phyloP scores from a whole-genome alignment of 1,140 invertebrate genomes.

The Plodia interpunctella region DNA sequence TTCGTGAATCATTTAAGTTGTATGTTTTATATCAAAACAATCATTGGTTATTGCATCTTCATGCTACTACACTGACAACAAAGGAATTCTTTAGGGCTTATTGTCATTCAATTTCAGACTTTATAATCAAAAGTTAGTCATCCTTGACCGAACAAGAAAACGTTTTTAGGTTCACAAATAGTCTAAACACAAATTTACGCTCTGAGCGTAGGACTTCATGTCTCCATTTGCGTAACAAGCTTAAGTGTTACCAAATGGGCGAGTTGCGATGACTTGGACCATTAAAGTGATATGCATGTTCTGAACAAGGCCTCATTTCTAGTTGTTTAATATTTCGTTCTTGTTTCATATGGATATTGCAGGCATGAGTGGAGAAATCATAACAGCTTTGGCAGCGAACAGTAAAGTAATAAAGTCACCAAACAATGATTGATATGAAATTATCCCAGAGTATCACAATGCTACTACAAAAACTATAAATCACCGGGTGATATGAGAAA shows the following conservation, averaged over 20 bases:
- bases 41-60: not conserved
- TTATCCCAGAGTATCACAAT: slow-evolving; percentile 3
- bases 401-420: not conserved
- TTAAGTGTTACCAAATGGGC: not conserved
- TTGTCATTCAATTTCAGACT: slow-evolving; percentile 22
- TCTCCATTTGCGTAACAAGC: slow-evolving; percentile 4
- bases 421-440: not conserved
- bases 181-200: slow-evolving; percentile 7
- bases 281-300: slow-evolving; percentile 38
- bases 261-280: slow-evolving; percentile 24
- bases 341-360: not conserved
- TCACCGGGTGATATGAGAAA: slow-evolving; percentile 2
- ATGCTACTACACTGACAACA: slow-evolving; percentile 15
- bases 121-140: slow-evolving; percentile 18
- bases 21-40: not conserved
- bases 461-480: slow-evolving; percentile 7
- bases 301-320: slow-evolving; percentile 3
- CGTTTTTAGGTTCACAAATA: slow-evolving; percentile 16
- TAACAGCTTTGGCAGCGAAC: not conserved
- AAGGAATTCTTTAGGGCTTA: slow-evolving; percentile 24
- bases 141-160: slow-evolving; percentile 38
- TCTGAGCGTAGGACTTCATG: slow-evolving; percentile 5
- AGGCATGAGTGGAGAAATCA: not conserved
- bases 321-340: not conserved
- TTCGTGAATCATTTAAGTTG: no score